Evolutionary conservation across 2,113 vertebrate species (phyloP).

Genomic region (Megaleporinus macrocephalus): DNA sequence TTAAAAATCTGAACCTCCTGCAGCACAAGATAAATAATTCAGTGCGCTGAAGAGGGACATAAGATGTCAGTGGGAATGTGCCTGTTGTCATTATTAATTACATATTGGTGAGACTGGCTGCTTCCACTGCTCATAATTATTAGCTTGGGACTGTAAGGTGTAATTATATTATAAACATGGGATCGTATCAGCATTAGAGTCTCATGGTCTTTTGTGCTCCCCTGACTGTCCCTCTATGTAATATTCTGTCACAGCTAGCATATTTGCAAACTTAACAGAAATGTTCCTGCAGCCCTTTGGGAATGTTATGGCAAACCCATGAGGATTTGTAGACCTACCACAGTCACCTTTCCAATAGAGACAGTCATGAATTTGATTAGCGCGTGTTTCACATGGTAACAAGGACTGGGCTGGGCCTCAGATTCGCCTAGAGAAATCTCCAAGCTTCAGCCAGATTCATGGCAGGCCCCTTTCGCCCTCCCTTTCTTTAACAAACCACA

Average conservation of each 20-base stretch:
- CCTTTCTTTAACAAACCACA: slow-evolving; percentile 42
- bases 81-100: slow-evolving; percentile 62
- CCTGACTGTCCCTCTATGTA: slow-evolving; percentile 35
- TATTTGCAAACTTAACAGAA: slow-evolving; percentile 27
- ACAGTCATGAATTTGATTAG: neutral
- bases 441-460: slow-evolving; percentile 28
- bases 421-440: slow-evolving; percentile 16
- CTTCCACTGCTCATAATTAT: slow-evolving; percentile 57
- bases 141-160: slow-evolving; percentile 54
- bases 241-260: slow-evolving; percentile 47
- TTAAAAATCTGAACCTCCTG: slow-evolving; percentile 33
- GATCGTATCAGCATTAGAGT: slow-evolving; percentile 50
- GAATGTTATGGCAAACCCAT: slow-evolving; percentile 12
- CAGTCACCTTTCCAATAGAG: neutral
- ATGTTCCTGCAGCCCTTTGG: slow-evolving; percentile 21
- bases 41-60: slow-evolving; percentile 42
- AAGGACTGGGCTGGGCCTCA: neutral
- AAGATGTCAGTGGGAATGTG: slow-evolving; percentile 49
- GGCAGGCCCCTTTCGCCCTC: neutral
- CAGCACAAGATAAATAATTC: slow-evolving; percentile 51
- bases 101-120: slow-evolving; percentile 55
- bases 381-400: neutral
- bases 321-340: neutral
- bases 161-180: slow-evolving; percentile 60
- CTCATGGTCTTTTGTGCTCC: slow-evolving; percentile 42